Conservation (phyloP, 2,113 vertebrate genomes). For the Passer domesticus region DNA sequence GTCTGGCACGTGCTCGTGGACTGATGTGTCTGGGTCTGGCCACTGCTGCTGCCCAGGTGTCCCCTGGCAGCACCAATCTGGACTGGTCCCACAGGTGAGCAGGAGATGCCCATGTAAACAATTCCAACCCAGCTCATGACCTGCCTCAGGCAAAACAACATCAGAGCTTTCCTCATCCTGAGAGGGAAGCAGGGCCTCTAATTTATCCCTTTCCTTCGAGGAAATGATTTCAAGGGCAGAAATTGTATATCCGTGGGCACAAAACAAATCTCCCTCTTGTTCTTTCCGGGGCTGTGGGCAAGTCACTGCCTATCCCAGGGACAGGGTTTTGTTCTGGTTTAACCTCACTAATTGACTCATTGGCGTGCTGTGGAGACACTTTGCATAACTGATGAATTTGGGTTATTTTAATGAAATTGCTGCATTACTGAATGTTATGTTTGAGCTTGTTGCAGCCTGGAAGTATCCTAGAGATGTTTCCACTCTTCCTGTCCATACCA, state of each 20-base stretch:
- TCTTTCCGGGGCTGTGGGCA: slow-evolving; percentile 39
- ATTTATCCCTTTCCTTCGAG: slow-evolving; percentile 51
- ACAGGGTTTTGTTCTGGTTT: slow-evolving; percentile 3
- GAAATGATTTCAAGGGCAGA: slow-evolving; percentile 53
- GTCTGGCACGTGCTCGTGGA: fast-evolving
- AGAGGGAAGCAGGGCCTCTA: slow-evolving; percentile 1
- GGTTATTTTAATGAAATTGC: background rate
- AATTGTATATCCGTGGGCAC: slow-evolving; percentile 44
- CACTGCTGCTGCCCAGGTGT: background rate
- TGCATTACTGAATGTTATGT: background rate
- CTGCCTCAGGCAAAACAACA: background rate
- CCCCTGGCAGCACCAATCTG: fast-evolving
- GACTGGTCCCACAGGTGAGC: background rate
- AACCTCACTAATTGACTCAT: slow-evolving; percentile 12
- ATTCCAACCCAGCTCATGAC: background rate
- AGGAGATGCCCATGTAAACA: background rate
- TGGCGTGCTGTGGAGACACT: background rate
- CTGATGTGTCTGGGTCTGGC: background rate
- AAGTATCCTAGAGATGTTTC: background rate
- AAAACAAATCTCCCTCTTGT: background rate
- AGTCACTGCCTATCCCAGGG: slow-evolving; percentile 41
- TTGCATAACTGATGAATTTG: background rate
- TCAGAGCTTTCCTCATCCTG: background rate
- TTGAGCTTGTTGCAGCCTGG: background rate
- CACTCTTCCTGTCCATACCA: background rate